A percentile compares a stretch with the other conserved stretches of the same genome.
These are phyloP conservation scores for Diplazon laetatorius DNA, from an alignment of 2,888 invertebrate species.

Conservation along the genomic window DNA sequence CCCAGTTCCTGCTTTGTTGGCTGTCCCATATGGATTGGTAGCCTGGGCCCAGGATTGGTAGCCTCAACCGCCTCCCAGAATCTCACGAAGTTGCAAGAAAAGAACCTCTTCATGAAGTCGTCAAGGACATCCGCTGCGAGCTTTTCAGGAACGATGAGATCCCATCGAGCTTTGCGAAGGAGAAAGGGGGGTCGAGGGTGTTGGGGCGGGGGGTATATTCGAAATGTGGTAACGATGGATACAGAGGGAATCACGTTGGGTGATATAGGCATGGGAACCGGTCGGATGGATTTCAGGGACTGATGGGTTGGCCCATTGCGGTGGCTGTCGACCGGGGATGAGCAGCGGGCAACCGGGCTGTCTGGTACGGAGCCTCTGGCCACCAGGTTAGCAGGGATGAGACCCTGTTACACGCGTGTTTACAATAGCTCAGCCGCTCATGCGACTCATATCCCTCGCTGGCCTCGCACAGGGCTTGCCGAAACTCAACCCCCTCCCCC, in stretches of 20 bases:
- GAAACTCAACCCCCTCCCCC: conserved; percentile 12
- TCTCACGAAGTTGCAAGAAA: no score
- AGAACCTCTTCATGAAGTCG: conserved; percentile 6
- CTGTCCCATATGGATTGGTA: no score
- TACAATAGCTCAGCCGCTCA: conserved; percentile 80
- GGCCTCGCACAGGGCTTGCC: conserved; percentile 32
- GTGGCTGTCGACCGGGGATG: conserved; percentile 34
- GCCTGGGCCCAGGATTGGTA: no score
- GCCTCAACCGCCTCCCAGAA: no score
- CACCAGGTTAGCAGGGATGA: conserved; percentile 73
- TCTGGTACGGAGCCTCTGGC: conserved; percentile 61
- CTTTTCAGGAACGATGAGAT: conserved; percentile 15
- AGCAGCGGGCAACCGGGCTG: conserved; percentile 13
- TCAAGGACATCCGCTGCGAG: conserved; percentile 24
- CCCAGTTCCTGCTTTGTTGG: conserved; percentile 4
- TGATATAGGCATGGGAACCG: conserved; percentile 20
- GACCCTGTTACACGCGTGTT: conserved; percentile 80
- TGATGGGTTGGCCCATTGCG: conserved; percentile 20
- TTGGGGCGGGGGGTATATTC: no score
- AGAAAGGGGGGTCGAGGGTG: no score
- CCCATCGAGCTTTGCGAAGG: conserved; percentile 18
- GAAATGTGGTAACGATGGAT: conserved; percentile 37
- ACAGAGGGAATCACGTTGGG: conserved; percentile 29
- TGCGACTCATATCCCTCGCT: conserved; percentile 77
- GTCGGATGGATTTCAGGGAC: background rate